These are phyloP conservation scores for Unio pictorum DNA, from an alignment of 2,888 invertebrate species.

Conservation along the genomic window DNA sequence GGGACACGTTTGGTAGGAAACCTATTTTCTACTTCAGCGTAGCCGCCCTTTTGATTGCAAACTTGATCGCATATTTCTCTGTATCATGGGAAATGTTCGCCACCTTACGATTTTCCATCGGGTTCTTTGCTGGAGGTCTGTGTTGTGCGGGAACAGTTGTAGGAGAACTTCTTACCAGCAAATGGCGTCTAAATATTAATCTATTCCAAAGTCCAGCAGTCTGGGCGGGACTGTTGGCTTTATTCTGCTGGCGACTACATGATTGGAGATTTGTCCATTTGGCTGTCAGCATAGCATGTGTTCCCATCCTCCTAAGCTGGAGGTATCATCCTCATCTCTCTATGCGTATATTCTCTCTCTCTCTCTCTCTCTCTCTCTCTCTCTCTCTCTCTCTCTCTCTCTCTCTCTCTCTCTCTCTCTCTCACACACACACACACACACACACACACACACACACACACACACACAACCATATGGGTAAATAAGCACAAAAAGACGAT, in stretches of 20 bases:
- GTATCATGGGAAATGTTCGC: conserved; percentile 50
- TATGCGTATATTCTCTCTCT: no score
- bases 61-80: conserved; percentile 34
- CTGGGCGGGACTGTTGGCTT: conserved; percentile 31
- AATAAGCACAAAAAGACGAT: no score
- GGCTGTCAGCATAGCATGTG: conserved; percentile 21
- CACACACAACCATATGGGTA: no score
- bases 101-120: conserved; percentile 36
- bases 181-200: conserved; percentile 27
- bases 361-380: no score
- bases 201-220: conserved; percentile 38
- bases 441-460: no score
- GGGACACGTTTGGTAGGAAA: conserved; percentile 41
- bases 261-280: conserved; percentile 49
- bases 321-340: conserved; percentile 20
- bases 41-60: conserved; percentile 17
- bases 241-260: conserved; percentile 32
- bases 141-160: conserved; percentile 12
- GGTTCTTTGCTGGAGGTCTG: conserved; percentile 29
- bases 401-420: no score
- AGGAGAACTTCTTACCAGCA: conserved; percentile 38
- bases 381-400: no score
- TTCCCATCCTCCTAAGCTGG: conserved; percentile 32
- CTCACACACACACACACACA: no score
- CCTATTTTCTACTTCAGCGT: conserved; percentile 33